Base-by-base conservation (phyloP, 2,888 invertebrate genomes). In the Kryphioiulus occultus region DNA sequence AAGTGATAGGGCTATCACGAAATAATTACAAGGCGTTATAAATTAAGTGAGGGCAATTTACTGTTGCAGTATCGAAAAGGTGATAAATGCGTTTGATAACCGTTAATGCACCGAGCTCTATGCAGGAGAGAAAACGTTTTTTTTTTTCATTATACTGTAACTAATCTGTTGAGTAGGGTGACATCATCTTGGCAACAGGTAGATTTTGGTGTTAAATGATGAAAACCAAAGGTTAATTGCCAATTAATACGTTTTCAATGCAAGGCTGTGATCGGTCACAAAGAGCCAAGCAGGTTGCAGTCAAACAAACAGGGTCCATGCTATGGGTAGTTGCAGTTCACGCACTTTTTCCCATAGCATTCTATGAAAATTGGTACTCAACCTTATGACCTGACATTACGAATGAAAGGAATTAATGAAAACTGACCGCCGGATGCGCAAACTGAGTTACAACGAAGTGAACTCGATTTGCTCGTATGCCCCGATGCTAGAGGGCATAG, bases 81-180 rank as follows among this genome's bases (percentile, higher is more conserved):
- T 78, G 78, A 78, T 78, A 78, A 78, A 30, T 78, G 15, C 12
- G 15, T 78, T 78, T 78, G 78, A 78, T 78, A 78, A 78, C 78
- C 78, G 78, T 30, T 78, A 68, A 68, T 68, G 22, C 78, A 30
- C 78, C 30, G 15, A 9, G 78, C 30, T 15, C 78, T 15, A 78
- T 78, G 78, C 78, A 78, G 15, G 15, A 30, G 26, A 26, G 26
- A 15, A 78, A 78, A 78, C 22, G 1, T 68, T 22, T 5, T 10
- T 9, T 22, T 78, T 2, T 78, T 78, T 78, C 78, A 78, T 12
- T 30, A 78, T 78, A 15, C 7, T 1, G 15, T 39, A 68, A 68
- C 19, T 22, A 30, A 78, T n/a, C 59, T 78, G 30, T 4, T 12
- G 78, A 30, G 78, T 78, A 78, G 68, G 22, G 78, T 30, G 78